Percentiles rank a stretch among this genome's conserved stretches.
Evolutionary conservation across 2,113 vertebrate genomes (phyloP).

Genomic region (Thunnus thynnus): DNA sequence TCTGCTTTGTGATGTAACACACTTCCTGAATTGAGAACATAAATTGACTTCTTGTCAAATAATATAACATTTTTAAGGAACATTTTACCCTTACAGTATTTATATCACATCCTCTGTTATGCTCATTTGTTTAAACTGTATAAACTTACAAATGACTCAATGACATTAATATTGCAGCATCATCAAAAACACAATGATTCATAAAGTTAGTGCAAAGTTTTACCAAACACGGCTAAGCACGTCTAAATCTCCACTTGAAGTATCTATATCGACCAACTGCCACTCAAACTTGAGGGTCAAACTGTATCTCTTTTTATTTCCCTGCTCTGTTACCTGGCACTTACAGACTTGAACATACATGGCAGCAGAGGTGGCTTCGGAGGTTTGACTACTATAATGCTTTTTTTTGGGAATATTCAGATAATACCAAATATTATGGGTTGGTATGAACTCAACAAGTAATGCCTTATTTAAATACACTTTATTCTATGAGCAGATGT

Average conservation of each 20-base stretch:
- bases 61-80: background rate
- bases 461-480: no score
- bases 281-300: background rate
- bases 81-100: background rate
- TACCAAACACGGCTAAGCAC: background rate
- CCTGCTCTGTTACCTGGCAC: background rate
- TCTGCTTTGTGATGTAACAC: background rate
- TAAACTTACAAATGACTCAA: no score
- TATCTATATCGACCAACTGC: conserved; percentile 1
- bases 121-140: no score
- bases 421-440: no score
- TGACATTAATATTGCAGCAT: background rate
- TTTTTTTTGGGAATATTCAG: no score
- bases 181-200: background rate
- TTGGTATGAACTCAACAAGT: no score
- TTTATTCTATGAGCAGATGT: no score
- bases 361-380: no score
- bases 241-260: background rate
- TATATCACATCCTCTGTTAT: background rate
- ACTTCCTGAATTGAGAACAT: background rate
- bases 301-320: conserved; percentile 14
- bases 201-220: background rate
- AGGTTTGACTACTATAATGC: no score
- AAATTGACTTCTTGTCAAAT: background rate
- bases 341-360: background rate